Evolutionary conservation across 1,140 invertebrate genomes (phyloP), one percentile per base, ranked within the genome.

Genomic region (Dreissena polymorpha): DNA sequence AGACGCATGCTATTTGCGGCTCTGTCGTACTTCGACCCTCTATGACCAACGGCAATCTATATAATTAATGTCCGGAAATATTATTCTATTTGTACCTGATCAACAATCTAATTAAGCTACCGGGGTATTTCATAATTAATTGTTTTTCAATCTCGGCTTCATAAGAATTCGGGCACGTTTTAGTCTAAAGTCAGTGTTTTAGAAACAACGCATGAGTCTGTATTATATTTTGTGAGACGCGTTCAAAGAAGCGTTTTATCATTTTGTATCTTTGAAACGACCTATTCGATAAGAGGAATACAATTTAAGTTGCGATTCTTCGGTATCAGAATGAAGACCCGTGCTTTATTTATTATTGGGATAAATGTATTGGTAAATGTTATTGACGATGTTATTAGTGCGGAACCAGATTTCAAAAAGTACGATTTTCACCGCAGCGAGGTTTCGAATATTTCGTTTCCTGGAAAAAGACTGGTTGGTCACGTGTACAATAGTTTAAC

Each of bases 401-500:
- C 18, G n/a, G 63, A 65, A 13, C 39, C 23, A 14, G 64, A 82
- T 27, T 10, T 68, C 7, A 60, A 82, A 67, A 68, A 73, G n/a
- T 82, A 82, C 27, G 70, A 82, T 55, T 82, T 82, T 51, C 27
- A 29, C 3, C 60, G 64, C 13, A 55, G 23, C 2, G 39, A 63
- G 16, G 72, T 73, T 57, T n/a, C 55, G 10, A 82, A 27, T 74
- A 55, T 67, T 29, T 74, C 79, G 63, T 82, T 74, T 49, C 70
- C 63, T 2, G 79, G 79, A 50, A 65, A 82, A 67, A 57, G 63
- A 3, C 25, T 82, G 6, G 63, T 74, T 7, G 64, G 50, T 16
- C 79, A 82, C 50, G 39, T 64, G 16, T 73, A 73, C 21, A 63
- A 82, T 18, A 71, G 74, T 29, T 82, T 82, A 73, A 73, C 79